Evolutionary conservation across 2,888 invertebrate genomes (phyloP).

Genomic region (Lasius fuliginosus): DNA sequence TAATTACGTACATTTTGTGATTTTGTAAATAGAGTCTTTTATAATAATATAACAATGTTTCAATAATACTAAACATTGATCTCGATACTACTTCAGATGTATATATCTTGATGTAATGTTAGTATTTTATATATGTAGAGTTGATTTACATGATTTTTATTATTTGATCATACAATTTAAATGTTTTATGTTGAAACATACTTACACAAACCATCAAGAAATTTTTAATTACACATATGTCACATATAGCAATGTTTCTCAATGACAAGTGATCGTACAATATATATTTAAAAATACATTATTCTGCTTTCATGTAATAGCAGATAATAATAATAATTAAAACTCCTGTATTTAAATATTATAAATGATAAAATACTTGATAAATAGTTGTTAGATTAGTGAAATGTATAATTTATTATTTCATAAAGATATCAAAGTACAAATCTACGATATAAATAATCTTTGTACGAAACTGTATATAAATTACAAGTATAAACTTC

Average conservation of each 20-base stretch:
- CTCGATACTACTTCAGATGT: background rate
- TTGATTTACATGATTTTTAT: slow-evolving; percentile 33
- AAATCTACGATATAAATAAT: slow-evolving; percentile 24
- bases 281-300: background rate
- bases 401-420: slow-evolving; percentile 24
- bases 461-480: slow-evolving; percentile 21
- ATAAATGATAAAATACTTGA: background rate
- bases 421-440: slow-evolving; percentile 12
- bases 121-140: background rate
- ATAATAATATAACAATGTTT: background rate
- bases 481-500: slow-evolving; percentile 15
- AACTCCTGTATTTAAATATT: background rate
- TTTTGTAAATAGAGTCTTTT: slow-evolving; percentile 20
- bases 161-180: slow-evolving; percentile 18
- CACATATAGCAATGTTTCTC: background rate
- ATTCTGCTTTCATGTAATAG: background rate
- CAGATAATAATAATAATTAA: background rate
- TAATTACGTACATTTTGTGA: background rate
- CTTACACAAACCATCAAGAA: background rate
- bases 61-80: background rate
- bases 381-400: background rate
- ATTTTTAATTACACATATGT: background rate
- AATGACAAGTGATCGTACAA: background rate
- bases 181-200: background rate
- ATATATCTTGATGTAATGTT: slow-evolving; percentile 11